Percentiles rank a stretch among this genome's conserved stretches.
phyloP scores from a whole-genome alignment of 2,888 invertebrate genomes.

The Amiota mariae region DNA sequence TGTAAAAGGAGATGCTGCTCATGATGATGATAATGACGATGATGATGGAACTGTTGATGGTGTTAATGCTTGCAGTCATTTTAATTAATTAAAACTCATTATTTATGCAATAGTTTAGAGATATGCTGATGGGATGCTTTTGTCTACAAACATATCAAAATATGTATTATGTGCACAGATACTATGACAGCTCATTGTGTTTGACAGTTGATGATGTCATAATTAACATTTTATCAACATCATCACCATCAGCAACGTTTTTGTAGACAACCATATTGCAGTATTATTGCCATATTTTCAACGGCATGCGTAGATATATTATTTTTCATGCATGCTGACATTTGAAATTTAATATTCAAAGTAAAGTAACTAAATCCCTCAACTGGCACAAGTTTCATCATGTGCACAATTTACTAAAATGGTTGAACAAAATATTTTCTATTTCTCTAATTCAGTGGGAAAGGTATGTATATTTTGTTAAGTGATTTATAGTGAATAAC shows the following conservation, averaged over 20 bases:
- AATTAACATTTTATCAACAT: neutral
- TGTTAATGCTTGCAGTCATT: neutral
- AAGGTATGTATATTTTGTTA: no score
- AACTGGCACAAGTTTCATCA: neutral
- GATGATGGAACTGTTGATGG: neutral
- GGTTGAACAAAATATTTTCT: no score
- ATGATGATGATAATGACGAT: neutral
- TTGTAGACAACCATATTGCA: neutral
- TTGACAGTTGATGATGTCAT: neutral
- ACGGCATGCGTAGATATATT: neutral
- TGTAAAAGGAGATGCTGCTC: neutral
- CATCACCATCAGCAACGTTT: neutral
- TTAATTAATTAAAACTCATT: slow-evolving; percentile 19
- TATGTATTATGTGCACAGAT: neutral
- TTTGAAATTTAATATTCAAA: slow-evolving; percentile 17
- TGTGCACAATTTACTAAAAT: no score
- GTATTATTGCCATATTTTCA: neutral
- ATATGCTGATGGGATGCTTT: neutral
- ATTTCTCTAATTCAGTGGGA: no score
- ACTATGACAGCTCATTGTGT: neutral
- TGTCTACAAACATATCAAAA: neutral
- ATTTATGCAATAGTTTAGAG: slow-evolving; percentile 5
- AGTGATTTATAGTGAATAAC: no score
- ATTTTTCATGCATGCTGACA: slow-evolving; percentile 17
- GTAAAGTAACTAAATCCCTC: neutral